These are phyloP conservation scores for Tetragnatha montana DNA, from an alignment of 2,888 invertebrate genomes.

Conservation along the genomic window DNA sequence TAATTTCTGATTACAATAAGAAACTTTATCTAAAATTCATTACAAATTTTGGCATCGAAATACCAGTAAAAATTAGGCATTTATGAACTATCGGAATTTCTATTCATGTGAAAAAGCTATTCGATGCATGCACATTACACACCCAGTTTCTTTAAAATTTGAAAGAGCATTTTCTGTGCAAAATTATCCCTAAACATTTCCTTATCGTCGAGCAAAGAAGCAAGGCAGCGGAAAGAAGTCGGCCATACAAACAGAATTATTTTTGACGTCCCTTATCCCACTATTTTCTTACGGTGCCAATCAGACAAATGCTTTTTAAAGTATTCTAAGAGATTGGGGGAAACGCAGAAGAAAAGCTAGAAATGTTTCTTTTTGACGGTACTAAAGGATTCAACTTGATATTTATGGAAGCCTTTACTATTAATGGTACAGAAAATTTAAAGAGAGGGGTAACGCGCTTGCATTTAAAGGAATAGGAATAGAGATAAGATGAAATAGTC, in stretches of 20 bases:
- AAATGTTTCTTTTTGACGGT: background rate
- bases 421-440: background rate
- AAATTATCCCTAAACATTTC: background rate
- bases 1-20: no score
- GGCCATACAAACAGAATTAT: background rate
- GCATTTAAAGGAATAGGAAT: no score
- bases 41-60: no score
- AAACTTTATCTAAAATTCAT: no score
- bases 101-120: background rate
- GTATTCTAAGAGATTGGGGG: background rate
- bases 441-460: background rate
- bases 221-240: background rate
- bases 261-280: background rate
- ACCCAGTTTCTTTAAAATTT: background rate
- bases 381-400: background rate
- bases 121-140: background rate
- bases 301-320: background rate
- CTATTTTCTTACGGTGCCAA: conserved; percentile 1
- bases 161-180: background rate
- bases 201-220: background rate
- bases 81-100: no score
- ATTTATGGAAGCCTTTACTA: background rate
- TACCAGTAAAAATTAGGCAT: no score
- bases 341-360: background rate
- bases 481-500: no score